Conservation (phyloP, 1,140 invertebrate species). For the Wiebesia pumilae region DNA sequence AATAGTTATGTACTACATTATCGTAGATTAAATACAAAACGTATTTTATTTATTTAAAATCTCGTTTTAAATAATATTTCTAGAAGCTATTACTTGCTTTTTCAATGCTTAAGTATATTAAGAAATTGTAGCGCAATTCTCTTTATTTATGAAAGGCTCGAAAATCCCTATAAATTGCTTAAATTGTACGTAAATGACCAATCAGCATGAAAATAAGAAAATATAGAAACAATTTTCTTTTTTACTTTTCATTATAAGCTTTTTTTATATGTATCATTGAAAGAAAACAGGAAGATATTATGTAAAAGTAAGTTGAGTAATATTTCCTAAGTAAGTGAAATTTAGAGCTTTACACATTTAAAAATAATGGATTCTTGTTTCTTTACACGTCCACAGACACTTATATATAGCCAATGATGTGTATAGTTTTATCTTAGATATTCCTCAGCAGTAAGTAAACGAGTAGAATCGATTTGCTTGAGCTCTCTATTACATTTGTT, state of each 20-base stretch:
- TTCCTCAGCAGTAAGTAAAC: background rate
- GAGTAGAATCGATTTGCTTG: slow-evolving; percentile 31
- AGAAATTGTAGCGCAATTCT: no score
- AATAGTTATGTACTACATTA: no score
- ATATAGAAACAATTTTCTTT: background rate
- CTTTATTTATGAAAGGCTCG: no score
- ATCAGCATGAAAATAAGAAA: no score
- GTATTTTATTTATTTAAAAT: no score
- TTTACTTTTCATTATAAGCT: background rate
- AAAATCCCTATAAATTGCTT: no score
- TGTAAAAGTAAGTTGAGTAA: background rate
- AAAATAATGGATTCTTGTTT: slow-evolving; percentile 9
- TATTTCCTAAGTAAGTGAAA: slow-evolving; percentile 7
- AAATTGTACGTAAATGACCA: no score
- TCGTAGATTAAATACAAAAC: no score
- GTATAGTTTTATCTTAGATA: slow-evolving; percentile 14
- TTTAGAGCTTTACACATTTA: background rate
- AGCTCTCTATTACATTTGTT: slow-evolving; percentile 16
- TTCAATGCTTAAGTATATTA: no score
- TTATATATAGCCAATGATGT: slow-evolving; percentile 17
- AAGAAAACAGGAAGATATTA: background rate
- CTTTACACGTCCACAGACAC: background rate
- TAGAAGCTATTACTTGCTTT: no score
- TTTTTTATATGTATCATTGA: background rate
- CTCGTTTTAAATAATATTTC: no score